phyloP scores from a whole-genome alignment of 53 echinoderm and acorn worm genomes.

The Zoroaster sp. region DNA sequence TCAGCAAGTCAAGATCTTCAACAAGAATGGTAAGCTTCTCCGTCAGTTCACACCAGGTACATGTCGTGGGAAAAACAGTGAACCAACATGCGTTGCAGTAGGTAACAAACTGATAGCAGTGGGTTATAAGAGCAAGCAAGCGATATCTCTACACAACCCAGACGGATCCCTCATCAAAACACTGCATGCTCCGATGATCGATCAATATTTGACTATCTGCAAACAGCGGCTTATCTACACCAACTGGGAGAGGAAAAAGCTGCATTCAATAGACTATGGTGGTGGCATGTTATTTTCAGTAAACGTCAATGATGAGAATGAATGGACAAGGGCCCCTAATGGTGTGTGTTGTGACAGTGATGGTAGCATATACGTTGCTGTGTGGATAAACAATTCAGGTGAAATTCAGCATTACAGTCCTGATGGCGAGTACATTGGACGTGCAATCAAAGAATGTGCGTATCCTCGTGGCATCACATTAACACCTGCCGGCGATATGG shows the following conservation, averaged over 20 bases:
- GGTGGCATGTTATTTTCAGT: not conserved
- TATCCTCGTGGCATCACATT: not conserved
- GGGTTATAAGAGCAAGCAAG: not conserved
- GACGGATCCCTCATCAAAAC: not conserved
- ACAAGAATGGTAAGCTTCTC: not conserved
- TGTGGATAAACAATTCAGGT: not conserved
- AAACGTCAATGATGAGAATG: not conserved
- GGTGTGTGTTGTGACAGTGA: conserved; percentile 21
- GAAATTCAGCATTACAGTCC: conserved; percentile 9
- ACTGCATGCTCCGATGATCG: not conserved
- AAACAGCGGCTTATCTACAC: not conserved
- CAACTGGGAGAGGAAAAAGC: not conserved
- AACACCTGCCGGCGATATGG: not conserved
- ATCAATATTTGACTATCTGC: not conserved
- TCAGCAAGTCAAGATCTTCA: not conserved
- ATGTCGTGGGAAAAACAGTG: not conserved
- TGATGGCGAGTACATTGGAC: not conserved
- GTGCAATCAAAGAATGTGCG: not conserved
- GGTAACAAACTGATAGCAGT: not conserved
- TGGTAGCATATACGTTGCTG: conserved; percentile 8
- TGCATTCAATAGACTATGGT: not conserved
- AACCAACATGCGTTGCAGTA: not conserved
- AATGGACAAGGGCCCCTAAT: not conserved
- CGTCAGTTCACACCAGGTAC: not conserved
- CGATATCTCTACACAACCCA: not conserved